phyloP scores from a whole-genome alignment of 2,888 invertebrate species.

The Clunio marinus region DNA sequence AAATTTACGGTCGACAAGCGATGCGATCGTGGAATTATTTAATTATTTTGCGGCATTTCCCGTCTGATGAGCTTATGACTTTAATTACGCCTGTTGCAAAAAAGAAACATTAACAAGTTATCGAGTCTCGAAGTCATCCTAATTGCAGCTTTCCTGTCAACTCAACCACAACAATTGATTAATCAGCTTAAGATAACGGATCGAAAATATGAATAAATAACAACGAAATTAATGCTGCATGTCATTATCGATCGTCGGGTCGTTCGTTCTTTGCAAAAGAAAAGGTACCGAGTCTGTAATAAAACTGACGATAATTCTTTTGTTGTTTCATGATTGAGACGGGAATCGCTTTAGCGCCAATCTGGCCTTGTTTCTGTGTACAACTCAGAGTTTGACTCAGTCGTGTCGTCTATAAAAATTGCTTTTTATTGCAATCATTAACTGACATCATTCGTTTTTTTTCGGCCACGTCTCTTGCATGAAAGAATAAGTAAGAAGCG shows the following conservation, averaged over 20 bases:
- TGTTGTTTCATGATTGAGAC: not conserved
- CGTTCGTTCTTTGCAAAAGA: too few species aligned
- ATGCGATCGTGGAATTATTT: not conserved
- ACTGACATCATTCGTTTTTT: conserved; percentile 28
- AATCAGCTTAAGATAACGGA: not conserved
- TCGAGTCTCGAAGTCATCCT: not conserved
- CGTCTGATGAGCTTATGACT: not conserved
- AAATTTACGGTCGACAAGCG: not conserved
- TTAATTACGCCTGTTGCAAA: not conserved
- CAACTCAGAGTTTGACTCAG: not conserved
- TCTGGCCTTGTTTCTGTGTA: conserved; percentile 10
- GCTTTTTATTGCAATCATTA: conserved; percentile 29
- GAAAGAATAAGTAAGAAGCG: too few species aligned
- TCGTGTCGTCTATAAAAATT: conserved; percentile 32
- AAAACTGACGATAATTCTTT: conserved; percentile 20
- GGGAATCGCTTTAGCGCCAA: conserved; percentile 33
- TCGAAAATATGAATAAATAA: not conserved
- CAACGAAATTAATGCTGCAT: not conserved
- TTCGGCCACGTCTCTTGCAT: not conserved
- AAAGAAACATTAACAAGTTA: not conserved
- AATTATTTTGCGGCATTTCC: conserved; percentile 1
- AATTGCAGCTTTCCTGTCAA: not conserved
- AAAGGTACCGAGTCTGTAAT: not conserved
- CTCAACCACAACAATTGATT: not conserved
- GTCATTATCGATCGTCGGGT: conserved; percentile 17